Evolutionary conservation across 2,797 vertebrate species (phyloP), one percentile per base, ranked within the genome.

Genomic region (Petrocephalus schoutedeni): DNA sequence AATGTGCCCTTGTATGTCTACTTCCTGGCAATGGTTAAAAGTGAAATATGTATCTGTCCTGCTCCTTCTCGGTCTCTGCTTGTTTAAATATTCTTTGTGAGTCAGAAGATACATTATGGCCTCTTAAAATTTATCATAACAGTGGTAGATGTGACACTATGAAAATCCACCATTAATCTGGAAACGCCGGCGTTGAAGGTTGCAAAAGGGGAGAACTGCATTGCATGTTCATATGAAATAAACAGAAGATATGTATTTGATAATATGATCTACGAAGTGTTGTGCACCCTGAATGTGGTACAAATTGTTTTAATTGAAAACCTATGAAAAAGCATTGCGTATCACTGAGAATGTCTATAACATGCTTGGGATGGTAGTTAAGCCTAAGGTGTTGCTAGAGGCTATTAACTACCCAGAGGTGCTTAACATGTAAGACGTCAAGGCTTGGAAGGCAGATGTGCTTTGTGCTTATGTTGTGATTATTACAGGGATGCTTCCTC

Each of bases 1-100:
- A 86, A 85, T 88, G 87, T 88, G 87, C 83, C 87, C 87, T 88
- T 88, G 87, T 88, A 85, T 67, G 87, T 88, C 87, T 53, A 51
- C 57, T 85, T 67, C 87, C 87, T 85, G 57, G 87, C 82, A 88
- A 51, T 88, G 83, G 83, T 88, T 88, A 88, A 88, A 53, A 85
- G 56, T 84, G 49, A 88, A 85, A 88, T 85, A 88, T 88, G 23
- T 85, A 71, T 59, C 83, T 84, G 57, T 74, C 83, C 59, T 85
- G 57, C 58, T 56, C 58, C 71, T 88, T 88, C 28, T 57, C 54
- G 80, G 82, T 64, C 83, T 61, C 53, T 14, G 83, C 82, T 88
- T 85, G 59, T 64, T 85, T 88, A 85, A 85, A 61, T 88, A 67
- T 85, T 88, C 54, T 67, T 57, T 61, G 56, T 83, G 74, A 82